Base-by-base conservation (phyloP, 2,888 invertebrate genomes). In the Phymatocera aterrima region DNA sequence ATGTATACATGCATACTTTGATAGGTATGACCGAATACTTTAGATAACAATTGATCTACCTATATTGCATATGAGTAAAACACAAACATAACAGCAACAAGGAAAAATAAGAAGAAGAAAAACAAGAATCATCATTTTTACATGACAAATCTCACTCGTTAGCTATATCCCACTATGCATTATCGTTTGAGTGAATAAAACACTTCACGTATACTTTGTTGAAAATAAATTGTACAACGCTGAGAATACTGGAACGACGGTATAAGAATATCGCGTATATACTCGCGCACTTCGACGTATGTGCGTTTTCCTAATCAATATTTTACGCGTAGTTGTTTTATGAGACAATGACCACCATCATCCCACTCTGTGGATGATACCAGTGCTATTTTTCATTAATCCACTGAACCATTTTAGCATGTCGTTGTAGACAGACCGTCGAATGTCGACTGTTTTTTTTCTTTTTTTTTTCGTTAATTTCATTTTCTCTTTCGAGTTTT, bases 391-490 rank as follows among this genome's bases (percentile, higher is more conserved):
- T 70, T 31, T 15, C 34, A 48, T 51, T 48, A 48, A 72, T 72
- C n/a, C 28, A 15, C 40, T 24, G 68, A n/a, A n/a, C n/a, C 68
- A 10, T 37, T 64, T 37, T 18, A 18, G 37, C 24, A 72, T 51
- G 31, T 72, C 34, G 28, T 46, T 28, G 31, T n/a, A 18, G 46
- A 61, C 43, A 46, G 61, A 77, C 61, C 18, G 34, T 37, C 43
- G 57, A 48, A 34, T 77, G 51, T 68, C 60, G 31, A 70, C 54
- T 34, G n/a, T 64, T 43, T 57, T 46, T 46, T 48, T 43, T 34
- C 77, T 77, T 43, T 48, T 31, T 31, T 79, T 74, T 79, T 72
- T 48, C n/a, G n/a, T n/a, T n/a, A 48, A 37, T 78, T 70, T 74
- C 46, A 46, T 51, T 70, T 37, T 34, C 46, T 72, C 21, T 24